phyloP scores from a whole-genome alignment of 2,113 vertebrate genomes.

The Notarius quadriscutis region DNA sequence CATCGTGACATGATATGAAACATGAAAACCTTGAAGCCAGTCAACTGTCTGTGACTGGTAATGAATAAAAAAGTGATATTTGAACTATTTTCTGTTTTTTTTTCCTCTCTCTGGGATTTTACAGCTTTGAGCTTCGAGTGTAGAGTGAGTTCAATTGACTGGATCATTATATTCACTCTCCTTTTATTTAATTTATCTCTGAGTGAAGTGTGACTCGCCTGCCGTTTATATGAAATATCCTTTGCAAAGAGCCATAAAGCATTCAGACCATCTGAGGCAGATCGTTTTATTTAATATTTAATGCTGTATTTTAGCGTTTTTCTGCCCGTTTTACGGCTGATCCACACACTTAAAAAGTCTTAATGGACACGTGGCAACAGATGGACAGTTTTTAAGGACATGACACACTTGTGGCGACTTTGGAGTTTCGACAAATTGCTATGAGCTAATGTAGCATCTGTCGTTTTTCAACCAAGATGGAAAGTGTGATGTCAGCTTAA shows the following conservation, averaged over 20 bases:
- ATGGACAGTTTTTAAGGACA: conserved; percentile 4
- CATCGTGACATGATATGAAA: neutral
- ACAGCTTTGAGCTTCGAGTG: neutral
- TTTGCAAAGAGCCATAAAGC: conserved; percentile 9
- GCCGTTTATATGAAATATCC: neutral
- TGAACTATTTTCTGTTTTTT: too few relatives aligned
- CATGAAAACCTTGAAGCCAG: neutral
- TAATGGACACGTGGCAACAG: conserved; percentile 4
- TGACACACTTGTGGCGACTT: neutral
- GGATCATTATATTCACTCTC: conserved; percentile 15
- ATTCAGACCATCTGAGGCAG: neutral
- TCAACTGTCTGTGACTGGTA: neutral
- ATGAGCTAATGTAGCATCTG: neutral
- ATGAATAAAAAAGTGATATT: neutral
- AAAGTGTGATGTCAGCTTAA: neutral
- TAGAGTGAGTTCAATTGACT: conserved; percentile 9
- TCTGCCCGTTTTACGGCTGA: neutral
- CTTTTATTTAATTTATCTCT: conserved; percentile 21
- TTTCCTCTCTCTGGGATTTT: neutral
- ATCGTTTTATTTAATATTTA: conserved; percentile 7
- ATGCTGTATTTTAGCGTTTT: neutral
- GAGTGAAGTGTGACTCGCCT: neutral
- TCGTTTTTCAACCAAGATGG: neutral
- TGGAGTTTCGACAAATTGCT: neutral
- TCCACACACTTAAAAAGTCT: neutral